Conservation (phyloP, 2,888 invertebrate genomes). For the Bimastos eiseni region DNA sequence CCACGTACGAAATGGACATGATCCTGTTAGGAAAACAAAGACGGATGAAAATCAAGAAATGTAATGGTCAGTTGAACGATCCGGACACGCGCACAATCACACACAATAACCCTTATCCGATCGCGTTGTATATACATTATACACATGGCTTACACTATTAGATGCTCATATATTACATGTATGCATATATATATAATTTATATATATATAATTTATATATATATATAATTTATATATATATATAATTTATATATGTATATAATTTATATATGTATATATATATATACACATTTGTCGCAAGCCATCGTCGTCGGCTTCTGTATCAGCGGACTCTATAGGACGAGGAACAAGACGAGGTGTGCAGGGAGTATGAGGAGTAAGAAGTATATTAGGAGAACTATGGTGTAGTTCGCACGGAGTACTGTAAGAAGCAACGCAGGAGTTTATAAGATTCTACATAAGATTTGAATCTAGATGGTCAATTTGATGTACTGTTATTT, state of each 20-base stretch:
- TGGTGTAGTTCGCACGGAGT: not conserved
- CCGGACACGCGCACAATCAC: not conserved
- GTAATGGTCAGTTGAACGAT: conserved; percentile 8
- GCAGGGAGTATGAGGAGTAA: not conserved
- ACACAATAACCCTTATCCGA: not conserved
- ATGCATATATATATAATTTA: not conserved
- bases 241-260: not conserved
- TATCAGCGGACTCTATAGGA: not conserved
- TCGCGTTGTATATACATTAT: not conserved
- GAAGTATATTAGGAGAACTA: not conserved
- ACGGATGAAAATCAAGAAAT: conserved; percentile 21
- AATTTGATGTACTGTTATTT: not conserved
- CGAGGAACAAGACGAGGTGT: not conserved
- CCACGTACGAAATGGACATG: conserved; percentile 18
- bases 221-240: not conserved
- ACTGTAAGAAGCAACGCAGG: not conserved
- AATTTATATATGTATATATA: not conserved
- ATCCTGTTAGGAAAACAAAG: conserved; percentile 17
- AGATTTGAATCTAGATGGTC: not conserved
- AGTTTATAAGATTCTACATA: not conserved
- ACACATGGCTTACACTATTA: not conserved
- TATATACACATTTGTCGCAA: not conserved
- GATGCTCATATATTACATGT: not conserved
- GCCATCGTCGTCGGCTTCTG: not conserved
- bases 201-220: not conserved